Base-by-base conservation (phyloP, 2,113 vertebrate genomes). In the Pituophis catenifer region DNA sequence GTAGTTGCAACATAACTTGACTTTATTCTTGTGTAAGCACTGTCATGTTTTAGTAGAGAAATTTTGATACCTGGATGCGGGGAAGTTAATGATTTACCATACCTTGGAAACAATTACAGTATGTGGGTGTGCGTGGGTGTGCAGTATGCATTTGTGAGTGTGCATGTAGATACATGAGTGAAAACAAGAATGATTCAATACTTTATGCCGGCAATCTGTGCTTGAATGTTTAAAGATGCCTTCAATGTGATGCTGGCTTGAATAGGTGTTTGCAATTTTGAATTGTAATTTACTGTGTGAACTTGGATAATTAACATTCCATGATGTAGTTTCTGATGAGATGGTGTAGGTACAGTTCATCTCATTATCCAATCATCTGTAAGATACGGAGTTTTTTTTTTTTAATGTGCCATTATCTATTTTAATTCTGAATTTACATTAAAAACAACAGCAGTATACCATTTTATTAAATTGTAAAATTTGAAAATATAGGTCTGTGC, bases 381-480 rank as follows among this genome's bases (percentile, higher is more conserved):
- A 98, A 98, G 98, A 98, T 98, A 98, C 92, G 98, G 98, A 98
- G 98, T 1, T 38, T 81, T 81, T 48, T 48, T 98, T 98, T 98
- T 98, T 98, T 98, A 97, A 98, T 98, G 98, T 99, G 98, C 98
- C 98, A 98, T 99, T 98, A 98, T 97, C 97, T 98, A 98, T 98
- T 98, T 98, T 98, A 97, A 98, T 98, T 98, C 97, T 98, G 97
- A 97, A 97, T 90, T 97, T 97, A 98, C 94, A 97, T 98, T 98
- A 97, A 98, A 97, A 98, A 98, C 54, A 89, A 89, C 88, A 97
- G 97, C 97, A 98, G 97, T 98, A 98, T 97, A 98, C 97, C 98
- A 98, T 98, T 98, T 98, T 98, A 98, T 95, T 97, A 97, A 97
- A 96, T 97, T 97, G 97, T 98, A 97, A 97, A 95, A 97, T 90